phyloP scores from a whole-genome alignment of 2,113 vertebrate species.

The Chloebia gouldiae region DNA sequence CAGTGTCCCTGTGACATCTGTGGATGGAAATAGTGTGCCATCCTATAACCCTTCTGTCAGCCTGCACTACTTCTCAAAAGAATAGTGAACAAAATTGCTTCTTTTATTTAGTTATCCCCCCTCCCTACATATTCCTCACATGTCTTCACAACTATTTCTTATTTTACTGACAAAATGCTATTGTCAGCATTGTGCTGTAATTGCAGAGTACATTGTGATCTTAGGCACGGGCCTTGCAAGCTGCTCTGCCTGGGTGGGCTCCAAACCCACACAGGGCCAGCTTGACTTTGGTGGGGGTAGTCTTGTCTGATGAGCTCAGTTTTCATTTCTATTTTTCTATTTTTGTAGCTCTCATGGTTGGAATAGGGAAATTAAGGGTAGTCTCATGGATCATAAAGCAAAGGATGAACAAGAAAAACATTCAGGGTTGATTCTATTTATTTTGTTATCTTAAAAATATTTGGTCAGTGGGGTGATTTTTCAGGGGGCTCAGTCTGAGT shows the following conservation, averaged over 20 bases:
- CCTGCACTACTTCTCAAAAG: not conserved
- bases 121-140: not conserved
- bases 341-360: constrained; percentile 1
- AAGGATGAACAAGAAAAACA: constrained; percentile 4
- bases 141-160: constrained; percentile 33
- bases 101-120: not conserved
- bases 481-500: not conserved
- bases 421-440: not conserved
- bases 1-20: not conserved
- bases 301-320: constrained; percentile 5
- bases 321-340: constrained; percentile 47
- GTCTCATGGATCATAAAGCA: constrained; percentile 20
- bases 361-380: constrained; percentile 3
- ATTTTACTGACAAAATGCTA: constrained; percentile 37
- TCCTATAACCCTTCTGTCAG: constrained; percentile 18
- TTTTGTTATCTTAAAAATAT: constrained; percentile 22
- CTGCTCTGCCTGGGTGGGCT: constrained; percentile 55
- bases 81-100: not conserved
- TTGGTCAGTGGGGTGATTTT: not conserved
- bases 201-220: constrained; percentile 46
- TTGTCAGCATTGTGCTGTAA: constrained; percentile 50
- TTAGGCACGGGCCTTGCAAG: not conserved
- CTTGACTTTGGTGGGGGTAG: constrained; percentile 11
- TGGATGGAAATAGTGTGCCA: not conserved
- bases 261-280: constrained; percentile 2